Conservation (phyloP, 2,113 vertebrate genomes). For the Tapirus terrestris region DNA sequence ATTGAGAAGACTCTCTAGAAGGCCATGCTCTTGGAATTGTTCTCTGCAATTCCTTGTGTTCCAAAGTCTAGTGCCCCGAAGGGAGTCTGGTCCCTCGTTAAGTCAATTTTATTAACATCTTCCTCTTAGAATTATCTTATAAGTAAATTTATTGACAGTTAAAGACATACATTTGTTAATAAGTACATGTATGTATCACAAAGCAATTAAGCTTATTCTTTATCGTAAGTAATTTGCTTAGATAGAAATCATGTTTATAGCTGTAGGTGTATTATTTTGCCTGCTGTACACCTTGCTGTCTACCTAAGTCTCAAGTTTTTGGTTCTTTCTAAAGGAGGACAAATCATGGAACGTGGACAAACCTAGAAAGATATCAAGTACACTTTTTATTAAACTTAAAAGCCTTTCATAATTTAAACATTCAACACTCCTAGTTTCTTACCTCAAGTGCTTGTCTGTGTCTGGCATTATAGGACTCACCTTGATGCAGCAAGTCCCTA, state of each 20-base stretch:
- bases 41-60: background rate
- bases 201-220: background rate
- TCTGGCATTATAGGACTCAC: background rate
- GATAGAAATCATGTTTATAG: background rate
- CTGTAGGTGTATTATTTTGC: background rate
- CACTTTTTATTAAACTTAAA: background rate
- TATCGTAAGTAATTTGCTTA: background rate
- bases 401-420: background rate
- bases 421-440: background rate
- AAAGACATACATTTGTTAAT: background rate
- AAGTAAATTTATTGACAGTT: background rate
- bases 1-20: background rate
- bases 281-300: background rate
- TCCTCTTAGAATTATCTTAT: background rate
- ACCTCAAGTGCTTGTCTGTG: background rate
- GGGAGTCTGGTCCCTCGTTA: background rate
- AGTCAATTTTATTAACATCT: background rate
- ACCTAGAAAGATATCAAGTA: background rate
- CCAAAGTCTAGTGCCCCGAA: background rate
- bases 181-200: background rate
- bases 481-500: background rate
- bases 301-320: background rate
- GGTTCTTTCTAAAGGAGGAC: background rate
- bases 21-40: background rate
- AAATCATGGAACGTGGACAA: background rate